Base-by-base conservation (phyloP, 2,113 vertebrate genomes). In the Merops nubicus region DNA sequence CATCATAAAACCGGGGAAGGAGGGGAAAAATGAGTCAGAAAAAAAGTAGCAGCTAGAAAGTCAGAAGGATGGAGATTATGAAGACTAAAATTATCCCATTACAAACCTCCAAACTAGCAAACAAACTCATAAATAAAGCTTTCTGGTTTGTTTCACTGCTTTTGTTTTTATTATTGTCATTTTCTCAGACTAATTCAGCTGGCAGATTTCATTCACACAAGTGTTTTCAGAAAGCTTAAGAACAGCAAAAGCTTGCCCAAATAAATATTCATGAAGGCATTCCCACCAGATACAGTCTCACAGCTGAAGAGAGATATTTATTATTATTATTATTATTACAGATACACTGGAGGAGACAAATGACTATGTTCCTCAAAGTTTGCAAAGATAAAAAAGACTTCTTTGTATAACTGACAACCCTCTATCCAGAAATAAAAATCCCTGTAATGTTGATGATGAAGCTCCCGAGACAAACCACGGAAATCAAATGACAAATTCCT, bases 21-120 rank as follows among this genome's bases (percentile, higher is more conserved):
- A 9, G 3, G 2, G 2, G 3, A 3, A 1, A 16, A 12, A 21
- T 19, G 31, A 47, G 5, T 15, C 6, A 15, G 23, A 13, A 65
- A 69, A 50, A 73, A 38, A 29, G 4, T 22, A 31, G 20, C 8
- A 51, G 36, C 2, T 53, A 53, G 34, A 69, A 90, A 73, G 42
- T 50, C 22, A 82, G 17, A 82, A 76, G 76, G 5, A 48, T 45
- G 51, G 6, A 72, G 40, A 47, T 57, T 54, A 42, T 25, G 4
- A 88, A 64, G 34, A 64, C 8, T 19, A 73, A 85, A 93, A 50
- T 50, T n/a, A 54, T 43, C 25, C 23, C 56, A n/a, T 62, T 80
- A 69, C 18, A 80, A 57, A 73, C 14, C 12, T 50, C 54, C 54
- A 84, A 86, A 92, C 84, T 6, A 85, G 9, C 20, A 76, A 91